Evolutionary conservation across 2,888 invertebrate species (phyloP), one percentile per base, ranked within the genome.

Genomic region (Scotopteryx bipunctaria): DNA sequence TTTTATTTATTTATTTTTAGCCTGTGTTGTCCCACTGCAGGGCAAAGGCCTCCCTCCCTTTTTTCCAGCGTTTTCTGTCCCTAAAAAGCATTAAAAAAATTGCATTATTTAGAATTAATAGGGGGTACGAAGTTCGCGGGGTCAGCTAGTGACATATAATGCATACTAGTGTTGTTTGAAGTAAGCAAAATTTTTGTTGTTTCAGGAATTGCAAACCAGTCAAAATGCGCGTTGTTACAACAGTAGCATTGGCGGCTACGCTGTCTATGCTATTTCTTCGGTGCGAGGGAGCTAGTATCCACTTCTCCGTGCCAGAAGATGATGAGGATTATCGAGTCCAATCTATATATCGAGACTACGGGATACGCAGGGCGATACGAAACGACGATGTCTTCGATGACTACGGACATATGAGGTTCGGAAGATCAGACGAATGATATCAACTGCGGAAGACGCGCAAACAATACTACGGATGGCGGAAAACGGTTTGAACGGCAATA

Each of bases 381-480:
- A 89, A 93, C 1, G 93, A 94, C 27, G 94, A 94, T 52, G 88
- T 92, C 13, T 94, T 94, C 61, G 94, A 95, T 61, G 95, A 95
- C 71, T 95, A 95, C 64, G 95, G 95, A 1, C 94, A 95, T 66
- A 90, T 95, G 85, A 83, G 95, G 55, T 95, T 94, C 67, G 95
- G 95, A 6, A 89, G 94, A 55, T 92, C 92, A 47, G 91, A 89
- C 21, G 40, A 41, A 25, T 43, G 33, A 33, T 35, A 25, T 45
- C n/a, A n/a, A 16, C 15, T 9, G 13, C 21, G 19, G 31, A 37
- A 25, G 16, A 43, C 23, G 13, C 29, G 9, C 2, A 31, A 46
- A 40, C 50, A 27, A n/a, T n/a, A 62, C 50, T 57, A 53, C 60
- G 57, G 59, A 47, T 58, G 42, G 53, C 43, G 36, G 53, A 49